A percentile compares a stretch with the other conserved stretches of the same genome.
Conservation (phyloP, 2,797 vertebrate genomes). For the Anguilla marmorata region DNA sequence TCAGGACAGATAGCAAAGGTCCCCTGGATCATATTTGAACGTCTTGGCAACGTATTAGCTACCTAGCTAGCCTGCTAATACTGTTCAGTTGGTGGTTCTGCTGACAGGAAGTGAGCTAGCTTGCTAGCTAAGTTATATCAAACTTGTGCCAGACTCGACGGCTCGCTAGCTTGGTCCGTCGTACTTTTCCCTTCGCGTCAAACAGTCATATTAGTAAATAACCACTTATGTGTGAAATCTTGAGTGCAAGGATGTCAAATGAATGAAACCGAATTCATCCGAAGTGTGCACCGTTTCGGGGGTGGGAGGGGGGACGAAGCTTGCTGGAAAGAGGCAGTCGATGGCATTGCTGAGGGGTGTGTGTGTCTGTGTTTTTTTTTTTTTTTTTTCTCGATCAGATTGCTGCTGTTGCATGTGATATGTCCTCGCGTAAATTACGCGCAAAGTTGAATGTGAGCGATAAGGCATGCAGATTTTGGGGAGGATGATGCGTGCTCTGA, state of each 20-base stretch:
- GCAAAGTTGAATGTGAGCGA: not conserved
- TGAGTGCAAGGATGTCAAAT: slow-evolving; percentile 18
- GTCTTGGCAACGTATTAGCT: slow-evolving; percentile 6
- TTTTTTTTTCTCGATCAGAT: not conserved
- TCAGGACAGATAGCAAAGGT: slow-evolving; percentile 1
- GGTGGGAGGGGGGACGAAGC: slow-evolving; percentile 45
- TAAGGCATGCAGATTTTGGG: slow-evolving; percentile 34
- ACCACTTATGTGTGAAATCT: not conserved
- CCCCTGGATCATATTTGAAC: not conserved
- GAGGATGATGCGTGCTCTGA: slow-evolving; percentile 35
- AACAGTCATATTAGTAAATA: not conserved
- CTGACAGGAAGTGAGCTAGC: slow-evolving; percentile 27
- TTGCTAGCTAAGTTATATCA: slow-evolving; percentile 16
- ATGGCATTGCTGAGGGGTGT: not conserved
- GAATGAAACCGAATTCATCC: slow-evolving; percentile 32
- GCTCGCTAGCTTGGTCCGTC: not conserved
- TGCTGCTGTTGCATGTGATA: not conserved
- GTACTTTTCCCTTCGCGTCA: not conserved
- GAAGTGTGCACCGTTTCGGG: slow-evolving; percentile 28
- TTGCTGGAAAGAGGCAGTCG: slow-evolving; percentile 44
- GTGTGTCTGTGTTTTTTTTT: not conserved
- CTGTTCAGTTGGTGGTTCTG: not conserved
- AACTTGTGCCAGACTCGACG: slow-evolving; percentile 12
- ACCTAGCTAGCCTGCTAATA: slow-evolving; percentile 1
- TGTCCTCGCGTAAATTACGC: not conserved